A percentile compares a stretch with the other conserved stretches of the same genome.
Evolutionary conservation across 2,888 invertebrate genomes (phyloP).

Genomic region (Masnerella sp.): DNA sequence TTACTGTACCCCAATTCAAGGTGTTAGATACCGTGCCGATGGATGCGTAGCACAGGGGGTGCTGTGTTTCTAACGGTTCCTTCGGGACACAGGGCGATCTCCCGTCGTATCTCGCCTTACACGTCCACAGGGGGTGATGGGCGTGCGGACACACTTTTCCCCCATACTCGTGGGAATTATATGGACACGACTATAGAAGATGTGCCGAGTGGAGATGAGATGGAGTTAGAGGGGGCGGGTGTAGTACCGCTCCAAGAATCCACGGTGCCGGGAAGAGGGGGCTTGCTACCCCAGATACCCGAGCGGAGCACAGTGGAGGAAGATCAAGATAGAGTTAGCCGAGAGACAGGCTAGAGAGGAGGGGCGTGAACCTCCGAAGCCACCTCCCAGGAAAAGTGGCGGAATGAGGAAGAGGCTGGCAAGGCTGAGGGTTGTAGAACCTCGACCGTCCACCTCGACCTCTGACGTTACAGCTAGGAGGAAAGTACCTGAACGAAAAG

Average conservation of each 20-base stretch:
- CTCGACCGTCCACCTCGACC: too few species aligned
- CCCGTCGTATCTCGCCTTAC: slow-evolving; percentile 29
- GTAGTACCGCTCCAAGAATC: not conserved
- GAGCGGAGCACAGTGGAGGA: slow-evolving; percentile 1
- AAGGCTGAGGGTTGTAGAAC: too few species aligned
- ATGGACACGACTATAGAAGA: too few species aligned
- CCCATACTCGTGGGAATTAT: not conserved
- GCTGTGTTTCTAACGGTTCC: slow-evolving; percentile 24
- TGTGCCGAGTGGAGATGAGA: too few species aligned
- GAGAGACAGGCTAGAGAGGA: not conserved
- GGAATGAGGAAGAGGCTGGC: not conserved
- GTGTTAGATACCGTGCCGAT: slow-evolving; percentile 26
- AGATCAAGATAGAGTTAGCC: not conserved
- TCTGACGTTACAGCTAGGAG: too few species aligned
- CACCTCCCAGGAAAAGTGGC: not conserved
- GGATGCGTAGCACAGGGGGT: slow-evolving; percentile 24
- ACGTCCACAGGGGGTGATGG: slow-evolving; percentile 3
- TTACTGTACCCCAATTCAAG: slow-evolving; percentile 15
- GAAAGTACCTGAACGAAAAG: too few species aligned
- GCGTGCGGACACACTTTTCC: not conserved
- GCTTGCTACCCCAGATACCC: not conserved
- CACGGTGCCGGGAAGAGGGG: not conserved
- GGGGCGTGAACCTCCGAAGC: not conserved
- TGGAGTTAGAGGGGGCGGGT: not conserved
- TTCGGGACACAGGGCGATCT: slow-evolving; percentile 28